Evolutionary conservation across 2,797 vertebrate genomes (phyloP).

Genomic region (Chrosomus eos): DNA sequence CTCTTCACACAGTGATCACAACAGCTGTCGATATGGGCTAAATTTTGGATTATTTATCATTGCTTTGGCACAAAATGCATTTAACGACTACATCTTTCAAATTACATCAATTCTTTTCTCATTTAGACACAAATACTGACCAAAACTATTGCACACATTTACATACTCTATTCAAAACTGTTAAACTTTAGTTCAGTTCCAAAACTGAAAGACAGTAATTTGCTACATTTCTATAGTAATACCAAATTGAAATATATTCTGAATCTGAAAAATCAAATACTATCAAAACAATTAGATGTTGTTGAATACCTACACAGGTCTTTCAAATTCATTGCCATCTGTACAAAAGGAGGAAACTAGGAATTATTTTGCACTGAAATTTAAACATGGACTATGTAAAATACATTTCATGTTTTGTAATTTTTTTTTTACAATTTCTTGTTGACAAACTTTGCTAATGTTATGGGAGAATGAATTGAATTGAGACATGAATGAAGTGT

Average conservation of each 20-base stretch:
- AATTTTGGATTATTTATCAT: not conserved
- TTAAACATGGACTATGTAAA: too few relatives aligned
- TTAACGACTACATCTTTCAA: not conserved
- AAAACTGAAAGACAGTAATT: not conserved
- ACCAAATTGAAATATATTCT: too few relatives aligned
- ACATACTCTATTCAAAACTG: not conserved
- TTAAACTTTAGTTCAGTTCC: not conserved
- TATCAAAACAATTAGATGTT: too few relatives aligned
- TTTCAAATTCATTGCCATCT: too few relatives aligned
- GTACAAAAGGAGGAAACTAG: too few relatives aligned
- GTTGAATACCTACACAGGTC: too few relatives aligned
- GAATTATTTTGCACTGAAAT: too few relatives aligned
- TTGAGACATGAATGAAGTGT: not conserved
- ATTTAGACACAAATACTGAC: not conserved
- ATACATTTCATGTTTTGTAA: too few relatives aligned
- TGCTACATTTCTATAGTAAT: not conserved
- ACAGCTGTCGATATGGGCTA: not conserved
- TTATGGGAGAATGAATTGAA: not conserved
- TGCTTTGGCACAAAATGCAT: not conserved
- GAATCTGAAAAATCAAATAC: too few relatives aligned
- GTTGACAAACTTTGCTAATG: not conserved
- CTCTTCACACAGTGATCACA: not conserved
- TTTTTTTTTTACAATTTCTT: too few relatives aligned
- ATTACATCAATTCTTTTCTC: not conserved
- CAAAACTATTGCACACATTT: not conserved